phyloP scores from a whole-genome alignment of 2,797 vertebrate genomes.

The Artibeus lituratus region DNA sequence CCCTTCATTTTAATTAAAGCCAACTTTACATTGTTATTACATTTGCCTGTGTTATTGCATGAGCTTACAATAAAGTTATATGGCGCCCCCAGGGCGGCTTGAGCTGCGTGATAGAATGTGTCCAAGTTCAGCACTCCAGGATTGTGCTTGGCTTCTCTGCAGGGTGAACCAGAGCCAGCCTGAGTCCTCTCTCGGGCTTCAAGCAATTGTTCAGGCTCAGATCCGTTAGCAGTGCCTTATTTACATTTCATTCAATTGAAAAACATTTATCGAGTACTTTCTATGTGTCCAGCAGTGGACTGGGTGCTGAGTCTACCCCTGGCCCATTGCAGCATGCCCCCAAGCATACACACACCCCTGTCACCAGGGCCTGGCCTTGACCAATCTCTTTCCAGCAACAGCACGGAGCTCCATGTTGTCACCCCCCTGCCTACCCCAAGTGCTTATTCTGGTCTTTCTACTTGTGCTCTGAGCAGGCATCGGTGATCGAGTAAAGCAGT shows the following conservation, averaged over 20 bases:
- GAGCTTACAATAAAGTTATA: constrained; percentile 85
- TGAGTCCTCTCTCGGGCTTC: constrained; percentile 16
- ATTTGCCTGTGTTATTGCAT: constrained; percentile 84
- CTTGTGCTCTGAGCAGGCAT: not conserved
- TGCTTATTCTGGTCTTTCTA: not conserved
- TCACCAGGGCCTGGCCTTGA: not conserved
- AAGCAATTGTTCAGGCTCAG: constrained; percentile 40
- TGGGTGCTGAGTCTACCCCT: not conserved
- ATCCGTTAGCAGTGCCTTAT: constrained; percentile 44
- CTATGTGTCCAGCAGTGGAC: not conserved
- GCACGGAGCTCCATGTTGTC: not conserved
- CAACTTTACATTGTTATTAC: constrained; percentile 85
- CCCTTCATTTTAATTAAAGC: constrained; percentile 86
- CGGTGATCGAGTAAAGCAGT: not conserved
- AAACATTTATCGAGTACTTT: constrained; percentile 49
- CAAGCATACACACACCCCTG: not conserved
- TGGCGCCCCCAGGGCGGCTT: constrained; percentile 79
- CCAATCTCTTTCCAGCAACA: not conserved
- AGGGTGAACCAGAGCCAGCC: constrained; percentile 49
- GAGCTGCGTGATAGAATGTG: constrained; percentile 79
- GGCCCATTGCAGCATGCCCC: not conserved
- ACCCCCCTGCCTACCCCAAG: no score
- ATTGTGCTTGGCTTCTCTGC: constrained; percentile 33
- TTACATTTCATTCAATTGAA: constrained; percentile 56
- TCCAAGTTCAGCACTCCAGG: constrained; percentile 59